A percentile compares a stretch with the other conserved stretches of the same genome.
These are phyloP conservation scores for Ormyrus labotus DNA, from an alignment of 2,888 invertebrate genomes.

Conservation along the genomic window DNA sequence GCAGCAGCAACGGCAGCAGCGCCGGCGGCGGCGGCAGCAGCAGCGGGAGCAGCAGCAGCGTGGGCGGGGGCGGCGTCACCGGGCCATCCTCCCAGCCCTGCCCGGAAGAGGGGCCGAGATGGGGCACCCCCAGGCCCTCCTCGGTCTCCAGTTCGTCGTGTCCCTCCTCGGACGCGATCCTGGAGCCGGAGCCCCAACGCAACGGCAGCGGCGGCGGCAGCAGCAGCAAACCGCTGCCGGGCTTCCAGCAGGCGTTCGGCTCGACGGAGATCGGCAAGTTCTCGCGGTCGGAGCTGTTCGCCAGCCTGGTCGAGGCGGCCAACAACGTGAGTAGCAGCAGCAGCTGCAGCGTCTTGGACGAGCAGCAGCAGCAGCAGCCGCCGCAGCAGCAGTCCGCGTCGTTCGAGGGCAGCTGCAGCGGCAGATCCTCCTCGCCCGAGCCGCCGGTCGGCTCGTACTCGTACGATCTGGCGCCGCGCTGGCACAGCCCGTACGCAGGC, in stretches of 20 bases:
- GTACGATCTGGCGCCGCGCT: conserved; percentile 61
- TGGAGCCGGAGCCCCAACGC: conserved; percentile 28
- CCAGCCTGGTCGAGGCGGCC: conserved; percentile 78
- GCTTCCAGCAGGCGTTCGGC: conserved; percentile 91
- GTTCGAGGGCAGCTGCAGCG: conserved; percentile 40
- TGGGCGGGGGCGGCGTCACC: not conserved
- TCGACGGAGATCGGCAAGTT: conserved; percentile 92
- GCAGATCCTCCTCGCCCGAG: conserved; percentile 48
- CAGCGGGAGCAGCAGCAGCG: conserved; percentile 39
- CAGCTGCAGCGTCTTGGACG: conserved; percentile 50
- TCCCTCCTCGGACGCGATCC: conserved; percentile 32
- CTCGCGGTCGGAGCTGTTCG: conserved; percentile 82
- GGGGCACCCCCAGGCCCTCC: conserved; percentile 34
- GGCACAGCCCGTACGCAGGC: conserved; percentile 73
- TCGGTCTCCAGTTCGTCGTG: conserved; percentile 47
- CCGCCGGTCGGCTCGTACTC: conserved; percentile 27
- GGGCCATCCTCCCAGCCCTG: not conserved
- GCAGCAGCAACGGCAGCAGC: conserved; percentile 38
- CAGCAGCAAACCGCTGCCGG: conserved; percentile 80
- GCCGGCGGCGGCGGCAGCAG: conserved; percentile 22
- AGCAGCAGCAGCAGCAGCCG: conserved; percentile 32
- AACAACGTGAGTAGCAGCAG: conserved; percentile 63
- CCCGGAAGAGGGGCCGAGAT: conserved; percentile 38
- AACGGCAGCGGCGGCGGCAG: conserved; percentile 59
- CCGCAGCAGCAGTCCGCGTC: conserved; percentile 21